Conservation (phyloP, 2,113 vertebrate species). For the Meleagris gallopavo region DNA sequence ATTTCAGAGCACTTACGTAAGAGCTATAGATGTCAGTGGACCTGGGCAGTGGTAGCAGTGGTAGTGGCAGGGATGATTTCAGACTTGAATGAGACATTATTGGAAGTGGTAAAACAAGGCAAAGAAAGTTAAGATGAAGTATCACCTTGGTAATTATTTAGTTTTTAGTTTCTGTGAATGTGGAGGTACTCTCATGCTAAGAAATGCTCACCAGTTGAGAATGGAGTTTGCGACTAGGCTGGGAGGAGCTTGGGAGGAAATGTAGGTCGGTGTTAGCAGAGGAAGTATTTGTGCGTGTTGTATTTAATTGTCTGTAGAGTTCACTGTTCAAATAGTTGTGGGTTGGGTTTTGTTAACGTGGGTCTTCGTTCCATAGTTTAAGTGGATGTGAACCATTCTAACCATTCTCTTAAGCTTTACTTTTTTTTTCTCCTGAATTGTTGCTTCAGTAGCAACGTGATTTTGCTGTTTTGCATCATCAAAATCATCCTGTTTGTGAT, state of each 20-base stretch:
- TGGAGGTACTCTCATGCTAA: background rate
- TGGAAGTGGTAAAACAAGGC: background rate
- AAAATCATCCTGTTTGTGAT: slow-evolving; percentile 28
- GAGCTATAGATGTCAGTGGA: background rate
- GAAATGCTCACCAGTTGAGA: background rate
- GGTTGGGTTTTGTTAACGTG: background rate
- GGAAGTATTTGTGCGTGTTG: background rate
- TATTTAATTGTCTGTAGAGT: background rate
- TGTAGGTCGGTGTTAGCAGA: fast-evolving
- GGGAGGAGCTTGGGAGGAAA: background rate
- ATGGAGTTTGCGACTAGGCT: background rate
- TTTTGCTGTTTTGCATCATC: slow-evolving; percentile 12
- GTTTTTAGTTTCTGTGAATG: background rate
- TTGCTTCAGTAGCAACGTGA: background rate
- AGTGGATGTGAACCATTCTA: slow-evolving; percentile 2
- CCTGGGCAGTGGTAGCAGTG: background rate
- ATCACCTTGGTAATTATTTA: background rate
- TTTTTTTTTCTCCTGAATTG: background rate
- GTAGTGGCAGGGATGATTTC: background rate
- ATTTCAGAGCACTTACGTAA: fast-evolving
- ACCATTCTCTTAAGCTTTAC: background rate
- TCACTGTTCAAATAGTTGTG: background rate
- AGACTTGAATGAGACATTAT: background rate
- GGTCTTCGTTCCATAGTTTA: background rate
- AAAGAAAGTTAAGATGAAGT: background rate